Base-by-base conservation (phyloP, 2,113 vertebrate genomes). In the Cryptomyrus ogoouensis region DNA sequence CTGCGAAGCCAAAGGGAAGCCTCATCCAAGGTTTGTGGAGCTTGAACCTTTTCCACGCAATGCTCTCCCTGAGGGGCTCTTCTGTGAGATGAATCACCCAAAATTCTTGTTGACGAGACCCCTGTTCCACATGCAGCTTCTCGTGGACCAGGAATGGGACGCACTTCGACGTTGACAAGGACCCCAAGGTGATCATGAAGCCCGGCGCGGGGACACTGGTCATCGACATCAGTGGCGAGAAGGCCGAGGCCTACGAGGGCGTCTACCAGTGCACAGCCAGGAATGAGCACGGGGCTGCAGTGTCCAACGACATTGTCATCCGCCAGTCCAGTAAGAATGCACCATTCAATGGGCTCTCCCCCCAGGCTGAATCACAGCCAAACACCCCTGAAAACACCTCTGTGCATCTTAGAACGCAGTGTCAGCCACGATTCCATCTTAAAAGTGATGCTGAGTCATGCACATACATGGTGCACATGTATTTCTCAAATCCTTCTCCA, bases 1-100 rank as follows among this genome's bases (percentile, higher is more conserved):
- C 90, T 99, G 98, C 92, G 98, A 99, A 92, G 98, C 98, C 89
- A 99, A 99, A 93, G 98, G 98, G 93, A 99, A 98, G 52, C 98
- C 98, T 90, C 96, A 96, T 93, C 98, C 98, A 93, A 98, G 97
- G 98, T 99, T n/a, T 10, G 83, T 46, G 5, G n/a, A 24, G 24
- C 42, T 24, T 92, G 93, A 90, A 91, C n/a, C 0, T 1, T 4
- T 24, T 13, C n/a, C 85, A 53, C 31, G 90, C 77, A 17, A 19
- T 0, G 8, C 47, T 52, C 50, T 15, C 9, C 13, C 4, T 8
- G 15, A 53, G 13, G 19, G 85, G 27, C 13, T 53, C 27, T 53
- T 19, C 1, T 49, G 24, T 47, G 44, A 31, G 24, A 47, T 27
- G 53, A 53, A 58, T 88, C 87, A 21, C 47, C n/a, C 83, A 27